Evolutionary conservation across 2,888 invertebrate species (phyloP), one percentile per base, ranked within the genome.

Genomic region (Helobdella robusta): DNA sequence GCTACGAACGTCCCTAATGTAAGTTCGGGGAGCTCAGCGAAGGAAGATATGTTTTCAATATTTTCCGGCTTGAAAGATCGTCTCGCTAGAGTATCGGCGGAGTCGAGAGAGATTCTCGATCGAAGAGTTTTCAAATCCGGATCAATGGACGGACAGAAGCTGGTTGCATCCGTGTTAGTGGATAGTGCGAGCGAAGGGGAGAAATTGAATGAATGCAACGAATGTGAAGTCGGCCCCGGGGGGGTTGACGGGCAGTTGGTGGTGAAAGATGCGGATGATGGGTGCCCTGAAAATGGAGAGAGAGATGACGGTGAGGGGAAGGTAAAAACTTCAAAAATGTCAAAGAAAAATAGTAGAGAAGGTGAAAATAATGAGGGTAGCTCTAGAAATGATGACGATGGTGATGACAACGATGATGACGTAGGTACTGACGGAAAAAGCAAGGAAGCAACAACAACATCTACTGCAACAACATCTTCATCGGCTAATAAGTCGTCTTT

Each of bases 41-140:
- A 61, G 30, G 61, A 61, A 2, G 61, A 61, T 28, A 30, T 61
- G 5, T 61, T 61, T 44, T 61, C 61, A n/a, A 40, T 61, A 20
- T 61, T 61, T 44, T 44, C 61, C 8, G 61, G 61, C n/a, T 30
- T 61, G 6, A 61, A 61, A 44, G 61, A 61, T 40, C 40, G 46
- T 6, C 20, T 61, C 11, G 61, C 44, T 6, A 34, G 61, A 46
- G 40, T 61, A 28, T 61, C 61, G 40, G 61, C 61, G 11, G 61
- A 61, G 44, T 61, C 61, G 6, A 61, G 25, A 46, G 61, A 40
- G 18, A 61, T 61, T 15, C 40, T 61, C 15, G 61, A 61, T n/a
- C 20, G 61, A 20, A 61, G 46, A 30, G 34, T 61, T 44, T 28
- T 36, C 36, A 61, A 61, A 28, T 30, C 56, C 1, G n/a, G 23